Conservation (phyloP, 1,140 invertebrate genomes). For the Lasaia peninsularis region DNA sequence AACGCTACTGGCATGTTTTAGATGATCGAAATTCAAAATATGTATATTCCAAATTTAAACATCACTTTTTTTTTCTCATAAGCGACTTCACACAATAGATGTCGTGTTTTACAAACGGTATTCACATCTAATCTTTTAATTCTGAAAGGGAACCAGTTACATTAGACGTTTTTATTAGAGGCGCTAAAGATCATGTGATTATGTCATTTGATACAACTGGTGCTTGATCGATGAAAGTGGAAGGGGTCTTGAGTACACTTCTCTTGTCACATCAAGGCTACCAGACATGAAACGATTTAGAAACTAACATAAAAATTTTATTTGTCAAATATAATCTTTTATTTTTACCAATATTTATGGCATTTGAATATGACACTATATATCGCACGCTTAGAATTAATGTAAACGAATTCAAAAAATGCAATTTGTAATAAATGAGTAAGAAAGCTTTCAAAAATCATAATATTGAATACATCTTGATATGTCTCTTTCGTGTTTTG, state of each 20-base stretch:
- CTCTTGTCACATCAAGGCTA: neutral
- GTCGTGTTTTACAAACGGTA: neutral
- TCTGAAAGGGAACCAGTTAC: neutral
- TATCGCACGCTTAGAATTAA: too few species aligned
- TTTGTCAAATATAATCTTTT: too few species aligned
- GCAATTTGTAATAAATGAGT: too few species aligned
- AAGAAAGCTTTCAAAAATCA: too few species aligned
- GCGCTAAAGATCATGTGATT: neutral
- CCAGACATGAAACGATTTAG: neutral
- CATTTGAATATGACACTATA: too few species aligned
- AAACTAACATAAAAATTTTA: too few species aligned
- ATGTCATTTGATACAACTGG: conserved; percentile 1
- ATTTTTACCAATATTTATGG: too few species aligned
- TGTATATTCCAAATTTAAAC: neutral
- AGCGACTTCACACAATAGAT: neutral
- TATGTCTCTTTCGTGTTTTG: too few species aligned
- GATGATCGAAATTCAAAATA: too few species aligned
- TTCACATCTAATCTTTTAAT: conserved; percentile 8
- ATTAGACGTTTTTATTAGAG: conserved; percentile 5
- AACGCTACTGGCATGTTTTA: too few species aligned
- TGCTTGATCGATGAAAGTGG: conserved; percentile 2
- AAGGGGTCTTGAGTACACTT: neutral
- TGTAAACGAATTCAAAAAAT: too few species aligned
- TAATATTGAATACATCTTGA: too few species aligned
- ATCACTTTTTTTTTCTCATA: neutral